phyloP scores from a whole-genome alignment of 1,140 invertebrate genomes.

The Argopecten irradians region DNA sequence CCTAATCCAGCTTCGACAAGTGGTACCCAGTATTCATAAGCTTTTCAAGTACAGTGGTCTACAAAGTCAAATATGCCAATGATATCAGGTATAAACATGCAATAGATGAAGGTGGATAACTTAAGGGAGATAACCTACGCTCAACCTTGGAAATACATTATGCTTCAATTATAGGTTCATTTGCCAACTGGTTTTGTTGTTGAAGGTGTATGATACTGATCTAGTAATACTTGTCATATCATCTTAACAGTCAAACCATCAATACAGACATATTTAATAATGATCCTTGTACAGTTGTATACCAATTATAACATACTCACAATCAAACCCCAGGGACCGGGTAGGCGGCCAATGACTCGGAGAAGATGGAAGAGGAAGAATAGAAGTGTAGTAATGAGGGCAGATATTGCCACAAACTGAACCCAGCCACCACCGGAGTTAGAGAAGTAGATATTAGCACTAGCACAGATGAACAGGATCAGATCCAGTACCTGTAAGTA shows the following conservation, averaged over 20 bases:
- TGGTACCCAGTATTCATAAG: too few species aligned
- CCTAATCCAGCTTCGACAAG: too few species aligned
- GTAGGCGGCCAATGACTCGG: conserved; percentile 89
- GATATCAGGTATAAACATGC: too few species aligned
- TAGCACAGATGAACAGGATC: conserved; percentile 89
- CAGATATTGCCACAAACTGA: conserved; percentile 88
- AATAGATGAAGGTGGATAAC: too few species aligned
- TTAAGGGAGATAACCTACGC: too few species aligned
- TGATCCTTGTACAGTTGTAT: neutral
- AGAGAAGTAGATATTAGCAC: conserved; percentile 78
- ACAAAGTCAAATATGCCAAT: too few species aligned
- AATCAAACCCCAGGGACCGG: conserved; percentile 89
- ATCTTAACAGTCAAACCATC: neutral
- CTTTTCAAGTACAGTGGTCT: too few species aligned
- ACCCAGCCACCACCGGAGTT: conserved; percentile 81
- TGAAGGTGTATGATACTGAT: too few species aligned
- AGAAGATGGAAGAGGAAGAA: conserved; percentile 89
- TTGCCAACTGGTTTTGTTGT: too few species aligned
- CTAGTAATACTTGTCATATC: too few species aligned
- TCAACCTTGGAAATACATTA: too few species aligned
- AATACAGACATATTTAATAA: neutral
- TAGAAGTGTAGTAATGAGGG: conserved; percentile 90
- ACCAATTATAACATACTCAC: conserved; percentile 79
- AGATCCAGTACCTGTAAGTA: conserved; percentile 85
- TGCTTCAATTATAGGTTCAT: too few species aligned